Evolutionary conservation across 2,113 vertebrate genomes (phyloP).

Genomic region (Arenaria interpres): DNA sequence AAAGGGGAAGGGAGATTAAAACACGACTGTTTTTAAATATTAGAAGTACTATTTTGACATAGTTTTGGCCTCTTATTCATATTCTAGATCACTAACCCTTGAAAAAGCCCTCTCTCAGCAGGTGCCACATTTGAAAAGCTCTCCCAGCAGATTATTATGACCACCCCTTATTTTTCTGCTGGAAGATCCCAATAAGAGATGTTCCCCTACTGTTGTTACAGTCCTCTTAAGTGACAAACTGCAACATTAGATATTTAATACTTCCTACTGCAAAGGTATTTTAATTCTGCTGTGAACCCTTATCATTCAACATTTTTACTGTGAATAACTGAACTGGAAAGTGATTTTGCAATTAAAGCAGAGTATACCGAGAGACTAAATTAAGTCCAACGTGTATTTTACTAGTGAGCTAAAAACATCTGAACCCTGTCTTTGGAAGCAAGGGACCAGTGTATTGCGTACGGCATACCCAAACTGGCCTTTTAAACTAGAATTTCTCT

Average conservation of each 20-base stretch:
- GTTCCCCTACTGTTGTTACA: background rate
- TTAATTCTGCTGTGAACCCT: background rate
- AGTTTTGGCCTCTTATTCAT: background rate
- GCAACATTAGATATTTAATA: background rate
- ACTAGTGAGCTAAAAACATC: background rate
- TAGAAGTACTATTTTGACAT: background rate
- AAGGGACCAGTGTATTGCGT: background rate
- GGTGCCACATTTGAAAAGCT: background rate
- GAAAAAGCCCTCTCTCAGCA: background rate
- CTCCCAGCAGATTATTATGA: background rate
- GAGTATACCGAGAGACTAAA: background rate
- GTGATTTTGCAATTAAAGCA: background rate
- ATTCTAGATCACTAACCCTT: background rate
- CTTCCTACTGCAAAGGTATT: background rate
- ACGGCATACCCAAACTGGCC: background rate
- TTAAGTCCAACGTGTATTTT: background rate
- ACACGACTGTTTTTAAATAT: background rate
- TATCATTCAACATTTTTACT: background rate
- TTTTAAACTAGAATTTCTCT: constrained; percentile 48
- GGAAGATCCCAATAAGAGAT: background rate
- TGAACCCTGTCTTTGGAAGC: background rate
- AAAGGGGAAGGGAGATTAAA: background rate
- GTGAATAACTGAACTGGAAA: background rate
- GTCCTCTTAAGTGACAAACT: background rate
- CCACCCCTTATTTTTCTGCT: background rate